phyloP scores from a whole-genome alignment of 1,140 invertebrate species.

The Drusus annulatus region DNA sequence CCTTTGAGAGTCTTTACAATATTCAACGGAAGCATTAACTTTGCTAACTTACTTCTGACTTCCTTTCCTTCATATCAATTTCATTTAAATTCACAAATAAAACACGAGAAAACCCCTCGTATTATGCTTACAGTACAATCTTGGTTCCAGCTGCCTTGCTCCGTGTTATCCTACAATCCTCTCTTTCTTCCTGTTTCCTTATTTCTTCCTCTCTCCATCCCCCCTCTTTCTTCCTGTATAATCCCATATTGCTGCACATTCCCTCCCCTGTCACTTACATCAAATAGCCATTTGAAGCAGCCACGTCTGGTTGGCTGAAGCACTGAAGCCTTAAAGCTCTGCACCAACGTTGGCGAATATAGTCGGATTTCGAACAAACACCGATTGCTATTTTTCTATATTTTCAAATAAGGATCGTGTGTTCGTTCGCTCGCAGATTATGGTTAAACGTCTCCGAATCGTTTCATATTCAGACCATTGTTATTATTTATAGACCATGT shows the following conservation, averaged over 20 bases:
- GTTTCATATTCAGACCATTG: no score
- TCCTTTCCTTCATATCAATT: no score
- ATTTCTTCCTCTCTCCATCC: background rate
- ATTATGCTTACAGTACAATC: background rate
- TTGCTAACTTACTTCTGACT: no score
- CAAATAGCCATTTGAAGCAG: background rate
- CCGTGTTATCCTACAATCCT: background rate
- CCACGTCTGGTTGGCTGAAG: conserved; percentile 14
- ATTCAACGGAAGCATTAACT: no score
- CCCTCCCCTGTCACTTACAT: background rate
- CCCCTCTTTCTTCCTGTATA: background rate
- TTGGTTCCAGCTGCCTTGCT: background rate
- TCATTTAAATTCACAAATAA: no score
- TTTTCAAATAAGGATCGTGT: no score
- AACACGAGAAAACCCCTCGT: no score
- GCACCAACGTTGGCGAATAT: background rate
- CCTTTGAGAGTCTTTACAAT: no score
- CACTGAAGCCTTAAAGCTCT: background rate
- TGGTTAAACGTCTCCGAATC: no score
- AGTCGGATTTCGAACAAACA: background rate
- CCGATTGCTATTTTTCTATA: background rate
- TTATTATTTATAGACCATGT: no score
- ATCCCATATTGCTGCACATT: conserved; percentile 15
- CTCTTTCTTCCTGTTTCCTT: background rate
- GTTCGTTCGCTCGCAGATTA: no score